Percentiles rank a stretch among this genome's conserved stretches.
These are phyloP conservation scores for Strigamia crassipes DNA, from an alignment of 2,888 invertebrate species.

Conservation along the genomic window DNA sequence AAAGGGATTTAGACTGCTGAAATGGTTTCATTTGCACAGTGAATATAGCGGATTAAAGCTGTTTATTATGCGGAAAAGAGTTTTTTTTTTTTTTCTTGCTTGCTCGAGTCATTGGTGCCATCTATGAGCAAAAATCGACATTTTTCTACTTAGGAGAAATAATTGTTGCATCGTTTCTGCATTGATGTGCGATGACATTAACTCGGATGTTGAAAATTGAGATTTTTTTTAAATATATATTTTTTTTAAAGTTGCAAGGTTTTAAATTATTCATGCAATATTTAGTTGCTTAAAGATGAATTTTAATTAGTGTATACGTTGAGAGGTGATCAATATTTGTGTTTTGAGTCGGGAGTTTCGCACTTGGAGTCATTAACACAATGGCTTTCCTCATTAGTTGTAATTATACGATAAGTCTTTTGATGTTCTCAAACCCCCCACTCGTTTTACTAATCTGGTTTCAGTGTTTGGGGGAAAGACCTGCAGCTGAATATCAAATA, in stretches of 20 bases:
- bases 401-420: constrained; percentile 36
- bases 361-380: constrained; percentile 35
- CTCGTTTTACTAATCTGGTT: neutral
- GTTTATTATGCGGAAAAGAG: neutral
- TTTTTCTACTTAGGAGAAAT: neutral
- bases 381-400: constrained; percentile 28
- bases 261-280: constrained; percentile 4
- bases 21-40: constrained; percentile 8
- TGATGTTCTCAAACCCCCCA: constrained; percentile 30
- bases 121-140: neutral
- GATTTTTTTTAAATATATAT: neutral
- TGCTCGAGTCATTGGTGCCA: neutral
- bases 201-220: too few species aligned
- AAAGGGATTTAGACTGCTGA: neutral
- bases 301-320: constrained; percentile 33
- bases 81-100: neutral
- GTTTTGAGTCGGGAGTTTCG: constrained; percentile 36
- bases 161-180: too few species aligned
- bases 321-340: constrained; percentile 38
- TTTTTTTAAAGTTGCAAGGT: neutral
- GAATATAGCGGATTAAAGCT: constrained; percentile 18
- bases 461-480: neutral
- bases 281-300: constrained; percentile 26
- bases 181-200: too few species aligned
- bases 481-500: constrained; percentile 1